These are phyloP conservation scores for Delphinus delphis DNA, from an alignment of 2,113 vertebrate species.

Conservation along the genomic window DNA sequence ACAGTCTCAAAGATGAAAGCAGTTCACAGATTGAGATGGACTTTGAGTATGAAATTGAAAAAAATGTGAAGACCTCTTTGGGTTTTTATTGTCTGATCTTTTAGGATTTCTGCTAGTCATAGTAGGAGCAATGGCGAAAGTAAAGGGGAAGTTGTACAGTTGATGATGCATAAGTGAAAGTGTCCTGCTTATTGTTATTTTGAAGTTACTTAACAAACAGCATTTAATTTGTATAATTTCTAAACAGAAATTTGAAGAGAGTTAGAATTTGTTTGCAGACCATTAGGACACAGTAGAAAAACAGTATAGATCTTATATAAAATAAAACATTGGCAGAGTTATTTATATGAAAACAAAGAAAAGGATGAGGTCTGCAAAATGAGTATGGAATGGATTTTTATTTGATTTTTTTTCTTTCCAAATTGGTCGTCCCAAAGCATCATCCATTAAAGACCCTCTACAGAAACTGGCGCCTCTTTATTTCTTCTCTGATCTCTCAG, in stretches of 20 bases:
- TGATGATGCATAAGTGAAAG: not conserved
- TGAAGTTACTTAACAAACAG: slow-evolving; percentile 9
- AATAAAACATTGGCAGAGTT: not conserved
- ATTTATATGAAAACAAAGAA: not conserved
- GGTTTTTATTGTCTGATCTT: not conserved
- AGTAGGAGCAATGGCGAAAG: not conserved
- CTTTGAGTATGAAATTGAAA: not conserved
- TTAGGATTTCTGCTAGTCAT: not conserved
- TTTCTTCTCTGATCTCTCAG: slow-evolving; percentile 2
- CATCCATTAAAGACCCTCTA: not conserved
- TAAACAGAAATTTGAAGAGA: not conserved
- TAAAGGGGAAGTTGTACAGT: not conserved
- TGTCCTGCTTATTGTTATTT: not conserved
- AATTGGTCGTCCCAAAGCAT: slow-evolving; percentile 44
- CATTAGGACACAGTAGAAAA: not conserved
- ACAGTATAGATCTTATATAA: not conserved
- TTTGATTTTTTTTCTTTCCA: slow-evolving; percentile 51
- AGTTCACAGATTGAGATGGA: not conserved
- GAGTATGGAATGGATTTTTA: not conserved
- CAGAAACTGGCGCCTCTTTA: not conserved
- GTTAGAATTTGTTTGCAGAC: slow-evolving; percentile 27
- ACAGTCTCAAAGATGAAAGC: not conserved
- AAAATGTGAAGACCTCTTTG: not conserved
- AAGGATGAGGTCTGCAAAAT: slow-evolving; percentile 20
- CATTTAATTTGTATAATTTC: slow-evolving; percentile 30